phyloP scores from a whole-genome alignment of 1,140 invertebrate genomes.

The Drosophila auraria region DNA sequence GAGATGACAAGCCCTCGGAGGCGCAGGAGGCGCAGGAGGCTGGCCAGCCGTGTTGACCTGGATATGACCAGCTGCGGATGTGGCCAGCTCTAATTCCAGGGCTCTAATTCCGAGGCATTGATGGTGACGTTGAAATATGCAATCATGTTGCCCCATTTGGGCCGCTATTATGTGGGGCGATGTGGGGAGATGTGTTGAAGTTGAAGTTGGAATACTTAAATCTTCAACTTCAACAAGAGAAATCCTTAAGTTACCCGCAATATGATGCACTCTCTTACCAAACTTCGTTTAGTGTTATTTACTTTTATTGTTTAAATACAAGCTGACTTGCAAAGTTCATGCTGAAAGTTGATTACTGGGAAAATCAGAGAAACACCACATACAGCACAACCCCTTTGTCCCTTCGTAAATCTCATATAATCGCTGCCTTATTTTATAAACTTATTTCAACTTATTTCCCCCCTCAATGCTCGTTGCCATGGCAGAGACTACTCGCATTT shows the following conservation, averaged over 20 bases:
- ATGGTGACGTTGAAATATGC: slow-evolving; percentile 37
- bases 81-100: slow-evolving; percentile 38
- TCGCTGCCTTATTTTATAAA: slow-evolving; percentile 24
- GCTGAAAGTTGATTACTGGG: slow-evolving; percentile 18
- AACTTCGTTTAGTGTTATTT: background rate
- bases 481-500: slow-evolving; percentile 27
- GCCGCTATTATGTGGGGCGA: background rate
- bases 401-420: slow-evolving; percentile 27
- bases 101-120: slow-evolving; percentile 25
- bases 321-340: slow-evolving; percentile 23
- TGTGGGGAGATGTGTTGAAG: background rate
- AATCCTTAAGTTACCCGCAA: background rate
- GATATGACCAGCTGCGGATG: slow-evolving; percentile 27
- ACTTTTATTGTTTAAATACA: slow-evolving; percentile 5
- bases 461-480: slow-evolving; percentile 29
- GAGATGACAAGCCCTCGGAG: slow-evolving; percentile 10
- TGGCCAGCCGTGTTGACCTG: slow-evolving; percentile 14
- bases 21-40: background rate
- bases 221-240: background rate
- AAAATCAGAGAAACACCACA: slow-evolving; percentile 4
- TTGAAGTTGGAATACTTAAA: background rate
- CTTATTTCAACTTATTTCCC: slow-evolving; percentile 3
- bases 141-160: slow-evolving; percentile 8
- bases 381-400: background rate
- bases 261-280: background rate